Percentiles rank a stretch among this genome's conserved stretches.
Conservation (phyloP, 1,140 invertebrate genomes). For the Plodia interpunctella region DNA sequence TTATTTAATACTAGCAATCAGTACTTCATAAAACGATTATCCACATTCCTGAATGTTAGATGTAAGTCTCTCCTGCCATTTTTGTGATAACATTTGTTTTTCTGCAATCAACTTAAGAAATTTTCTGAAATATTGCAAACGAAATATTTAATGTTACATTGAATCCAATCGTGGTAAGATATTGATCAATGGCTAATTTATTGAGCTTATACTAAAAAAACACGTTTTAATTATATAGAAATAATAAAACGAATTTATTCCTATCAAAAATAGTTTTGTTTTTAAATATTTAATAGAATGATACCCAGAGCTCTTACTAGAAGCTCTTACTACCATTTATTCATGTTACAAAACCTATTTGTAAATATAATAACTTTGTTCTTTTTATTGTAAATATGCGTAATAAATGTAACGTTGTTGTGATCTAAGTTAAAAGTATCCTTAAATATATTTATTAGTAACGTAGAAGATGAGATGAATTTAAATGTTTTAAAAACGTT, state of each 20-base stretch:
- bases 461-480: constrained; percentile 19
- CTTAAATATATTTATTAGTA: constrained; percentile 30
- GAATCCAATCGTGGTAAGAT: too few relatives aligned
- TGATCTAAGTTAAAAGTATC: constrained; percentile 48
- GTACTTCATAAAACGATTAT: background rate
- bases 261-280: too few relatives aligned
- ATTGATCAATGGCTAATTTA: too few relatives aligned
- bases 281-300: too few relatives aligned
- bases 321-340: too few relatives aligned
- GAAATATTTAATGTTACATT: too few relatives aligned
- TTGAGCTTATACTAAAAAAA: too few relatives aligned
- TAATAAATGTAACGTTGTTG: constrained; percentile 47
- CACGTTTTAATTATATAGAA: too few relatives aligned
- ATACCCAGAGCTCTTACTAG: too few relatives aligned
- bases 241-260: too few relatives aligned
- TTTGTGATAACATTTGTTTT: constrained; percentile 19
- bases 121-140: too few relatives aligned
- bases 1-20: too few relatives aligned
- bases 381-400: constrained; percentile 58
- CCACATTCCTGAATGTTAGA: constrained; percentile 22
- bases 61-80: constrained; percentile 20
- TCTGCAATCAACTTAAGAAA: background rate
- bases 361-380: constrained; percentile 47
- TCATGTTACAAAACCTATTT: constrained; percentile 15
- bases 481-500: constrained; percentile 40